These are phyloP conservation scores for Apaloderma vittatum DNA, from an alignment of 2,113 vertebrate genomes.

Conservation along the genomic window DNA sequence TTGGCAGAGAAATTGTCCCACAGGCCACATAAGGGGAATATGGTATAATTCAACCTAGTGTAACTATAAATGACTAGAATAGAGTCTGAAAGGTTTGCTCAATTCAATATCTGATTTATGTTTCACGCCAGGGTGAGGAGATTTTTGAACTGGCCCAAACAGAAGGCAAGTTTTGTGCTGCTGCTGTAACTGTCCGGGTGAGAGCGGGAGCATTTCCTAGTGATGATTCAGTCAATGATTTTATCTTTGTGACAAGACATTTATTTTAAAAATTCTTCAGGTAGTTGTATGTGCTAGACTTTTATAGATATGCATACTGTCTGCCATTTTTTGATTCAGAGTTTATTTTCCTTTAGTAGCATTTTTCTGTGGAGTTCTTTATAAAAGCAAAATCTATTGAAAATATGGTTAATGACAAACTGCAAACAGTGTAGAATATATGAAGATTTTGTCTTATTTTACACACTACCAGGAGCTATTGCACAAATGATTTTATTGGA, in stretches of 20 bases:
- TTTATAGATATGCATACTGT: constrained; percentile 37
- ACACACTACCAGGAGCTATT: neutral
- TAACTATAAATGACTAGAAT: constrained; percentile 47
- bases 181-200: neutral
- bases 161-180: neutral
- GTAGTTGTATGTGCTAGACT: neutral
- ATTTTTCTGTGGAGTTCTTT: constrained; percentile 65
- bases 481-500: neutral
- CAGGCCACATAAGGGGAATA: constrained; percentile 18
- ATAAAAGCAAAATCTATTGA: constrained; percentile 47
- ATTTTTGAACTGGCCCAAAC: constrained; percentile 20
- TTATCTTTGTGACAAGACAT: constrained; percentile 37
- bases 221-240: constrained; percentile 58
- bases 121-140: neutral
- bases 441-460: neutral
- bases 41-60: constrained; percentile 21
- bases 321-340: constrained; percentile 70
- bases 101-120: constrained; percentile 36
- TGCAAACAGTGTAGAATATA: neutral
- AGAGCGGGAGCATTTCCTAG: constrained; percentile 47
- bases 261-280: constrained; percentile 65
- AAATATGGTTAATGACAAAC: neutral
- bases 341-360: constrained; percentile 64
- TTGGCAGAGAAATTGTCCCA: constrained; percentile 31
- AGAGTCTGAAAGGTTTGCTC: constrained; percentile 16